These are phyloP conservation scores for Crossocerus cetratus DNA, from an alignment of 2,888 invertebrate genomes.

Conservation along the genomic window DNA sequence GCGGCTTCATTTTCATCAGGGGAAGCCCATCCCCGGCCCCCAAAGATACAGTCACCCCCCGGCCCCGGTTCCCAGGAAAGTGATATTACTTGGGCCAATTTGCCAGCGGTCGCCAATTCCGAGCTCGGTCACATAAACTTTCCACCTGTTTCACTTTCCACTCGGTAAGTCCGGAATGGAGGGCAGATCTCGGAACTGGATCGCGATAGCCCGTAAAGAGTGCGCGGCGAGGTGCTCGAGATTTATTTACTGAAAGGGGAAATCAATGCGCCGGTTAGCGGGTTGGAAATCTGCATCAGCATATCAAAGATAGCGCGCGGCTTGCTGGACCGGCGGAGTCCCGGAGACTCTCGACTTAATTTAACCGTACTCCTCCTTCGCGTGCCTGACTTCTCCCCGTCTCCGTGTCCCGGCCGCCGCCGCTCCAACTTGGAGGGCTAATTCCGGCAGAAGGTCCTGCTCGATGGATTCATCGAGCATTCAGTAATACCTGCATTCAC, in stretches of 20 bases:
- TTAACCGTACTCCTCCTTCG: slow-evolving; percentile 5
- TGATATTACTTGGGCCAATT: no score
- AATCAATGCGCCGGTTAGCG: neutral
- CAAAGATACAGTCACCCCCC: no score
- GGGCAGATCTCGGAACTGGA: neutral
- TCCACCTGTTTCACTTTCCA: no score
- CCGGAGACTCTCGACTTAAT: slow-evolving; percentile 17
- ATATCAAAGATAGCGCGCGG: slow-evolving; percentile 27
- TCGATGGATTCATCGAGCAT: neutral
- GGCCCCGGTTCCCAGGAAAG: no score
- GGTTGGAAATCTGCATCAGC: slow-evolving; percentile 26
- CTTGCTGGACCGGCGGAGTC: slow-evolving; percentile 9
- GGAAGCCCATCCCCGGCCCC: no score
- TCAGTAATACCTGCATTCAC: no score
- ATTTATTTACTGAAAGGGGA: slow-evolving; percentile 26
- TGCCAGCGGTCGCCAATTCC: no score
- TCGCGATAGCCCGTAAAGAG: neutral
- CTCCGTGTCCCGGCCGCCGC: neutral
- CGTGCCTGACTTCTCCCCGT: slow-evolving; percentile 5
- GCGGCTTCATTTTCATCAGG: neutral
- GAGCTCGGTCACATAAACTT: no score
- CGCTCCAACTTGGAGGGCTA: neutral
- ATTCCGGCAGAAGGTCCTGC: neutral
- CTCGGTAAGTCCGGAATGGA: no score
- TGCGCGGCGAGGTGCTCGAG: neutral